A percentile compares a stretch with the other conserved stretches of the same genome.
Evolutionary conservation across 92 coral and sea anemone genomes (phyloP).

Genomic region (Galaxea fascicularis): DNA sequence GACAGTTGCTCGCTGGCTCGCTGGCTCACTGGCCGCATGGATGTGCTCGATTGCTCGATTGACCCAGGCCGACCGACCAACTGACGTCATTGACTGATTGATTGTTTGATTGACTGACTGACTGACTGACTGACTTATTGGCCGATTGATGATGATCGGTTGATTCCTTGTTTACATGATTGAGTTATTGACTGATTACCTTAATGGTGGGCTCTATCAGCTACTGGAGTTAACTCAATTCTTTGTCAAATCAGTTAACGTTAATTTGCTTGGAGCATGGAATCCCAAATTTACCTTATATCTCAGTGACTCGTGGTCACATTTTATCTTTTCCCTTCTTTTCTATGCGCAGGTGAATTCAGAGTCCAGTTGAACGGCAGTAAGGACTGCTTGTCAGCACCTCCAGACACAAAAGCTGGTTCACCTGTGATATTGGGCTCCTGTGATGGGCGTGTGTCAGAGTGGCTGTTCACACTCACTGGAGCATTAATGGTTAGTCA

Average conservation of each 20-base stretch:
- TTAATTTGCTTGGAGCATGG: no score
- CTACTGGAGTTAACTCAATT: no score
- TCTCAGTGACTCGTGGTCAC: no score
- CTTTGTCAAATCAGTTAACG: no score
- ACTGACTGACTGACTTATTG: neutral
- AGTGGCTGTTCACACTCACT: slow-evolving; percentile 71
- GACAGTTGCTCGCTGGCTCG: neutral
- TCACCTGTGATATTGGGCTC: slow-evolving; percentile 32
- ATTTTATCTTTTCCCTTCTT: neutral
- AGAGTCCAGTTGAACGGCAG: slow-evolving; percentile 31
- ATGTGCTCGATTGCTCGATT: no score
- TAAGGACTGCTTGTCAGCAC: slow-evolving; percentile 21
- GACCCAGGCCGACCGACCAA: no score
- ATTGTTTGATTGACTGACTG: neutral
- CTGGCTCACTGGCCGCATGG: neutral
- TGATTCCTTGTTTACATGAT: no score
- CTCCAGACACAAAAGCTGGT: slow-evolving; percentile 22
- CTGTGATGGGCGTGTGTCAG: slow-evolving; percentile 47
- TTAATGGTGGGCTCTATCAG: no score
- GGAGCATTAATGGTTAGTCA: slow-evolving; percentile 65
- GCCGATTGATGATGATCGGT: neutral
- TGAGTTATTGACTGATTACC: neutral
- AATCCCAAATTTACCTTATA: no score
- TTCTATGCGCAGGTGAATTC: slow-evolving; percentile 6
- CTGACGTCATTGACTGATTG: neutral